phyloP scores from a whole-genome alignment of 1,140 invertebrate species.

The Drosophila simulans region DNA sequence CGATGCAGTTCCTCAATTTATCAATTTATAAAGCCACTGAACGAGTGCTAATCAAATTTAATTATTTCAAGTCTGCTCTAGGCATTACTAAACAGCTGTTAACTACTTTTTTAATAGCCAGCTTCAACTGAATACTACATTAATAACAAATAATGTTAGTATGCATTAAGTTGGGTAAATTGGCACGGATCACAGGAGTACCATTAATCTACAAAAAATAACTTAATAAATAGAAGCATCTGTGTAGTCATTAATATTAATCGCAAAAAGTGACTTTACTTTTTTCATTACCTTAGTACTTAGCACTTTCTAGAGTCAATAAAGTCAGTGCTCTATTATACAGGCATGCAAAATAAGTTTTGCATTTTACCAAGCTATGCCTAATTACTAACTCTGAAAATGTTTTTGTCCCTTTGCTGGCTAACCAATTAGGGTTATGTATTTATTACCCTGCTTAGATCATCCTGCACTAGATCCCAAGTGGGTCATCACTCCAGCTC shows the following conservation, averaged over 20 bases:
- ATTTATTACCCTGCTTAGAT: not conserved
- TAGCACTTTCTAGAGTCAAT: conserved; percentile 1
- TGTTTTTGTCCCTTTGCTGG: no score
- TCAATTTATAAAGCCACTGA: not conserved
- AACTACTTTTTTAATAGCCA: no score
- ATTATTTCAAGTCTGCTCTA: not conserved
- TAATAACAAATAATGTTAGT: no score
- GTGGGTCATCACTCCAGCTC: conserved; percentile 54
- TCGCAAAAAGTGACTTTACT: not conserved
- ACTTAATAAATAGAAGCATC: no score
- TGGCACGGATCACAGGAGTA: not conserved
- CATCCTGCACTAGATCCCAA: conserved; percentile 33
- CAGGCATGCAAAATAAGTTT: no score
- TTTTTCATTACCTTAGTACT: not conserved
- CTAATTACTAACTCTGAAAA: no score
- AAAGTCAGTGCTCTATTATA: not conserved
- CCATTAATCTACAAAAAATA: not conserved
- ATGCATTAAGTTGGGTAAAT: no score
- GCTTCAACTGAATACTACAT: no score
- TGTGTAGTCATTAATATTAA: not conserved
- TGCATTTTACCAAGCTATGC: no score
- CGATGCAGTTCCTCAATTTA: not conserved
- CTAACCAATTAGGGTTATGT: not conserved
- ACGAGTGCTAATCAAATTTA: not conserved
- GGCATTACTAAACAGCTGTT: not conserved